Evolutionary conservation across 2,797 vertebrate genomes (phyloP), one percentile per base, ranked within the genome.

Genomic region (Mus minutoides): DNA sequence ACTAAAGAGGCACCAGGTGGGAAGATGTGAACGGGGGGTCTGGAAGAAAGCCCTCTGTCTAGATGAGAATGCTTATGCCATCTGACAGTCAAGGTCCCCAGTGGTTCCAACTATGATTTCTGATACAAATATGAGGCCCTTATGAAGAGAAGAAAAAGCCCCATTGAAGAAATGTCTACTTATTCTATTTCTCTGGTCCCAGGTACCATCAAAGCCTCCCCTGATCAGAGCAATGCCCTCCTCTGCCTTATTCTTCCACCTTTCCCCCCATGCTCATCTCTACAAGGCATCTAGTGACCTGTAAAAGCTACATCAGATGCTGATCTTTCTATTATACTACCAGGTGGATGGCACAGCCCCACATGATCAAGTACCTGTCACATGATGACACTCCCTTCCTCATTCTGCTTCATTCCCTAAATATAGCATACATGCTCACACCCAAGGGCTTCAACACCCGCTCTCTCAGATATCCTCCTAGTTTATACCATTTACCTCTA

Each of bases 381-480:
- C 31, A 40, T 58, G n/a, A 73, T 19, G 16, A 26, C 31, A 56
- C 31, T 3, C 4, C 1, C 34, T 49, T 16, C 13, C 40, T 84
- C 12, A 24, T 46, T 40, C 37, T 3, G 21, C 37, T 54, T 13
- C 8, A 3, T 37, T 46, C 7, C 80, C 24, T 46, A 17, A 43
- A n/a, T 52, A 29, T 0, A 12, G 2, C 6, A 64, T 8, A 14
- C 6, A 34, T 17, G 2, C 14, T 21, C 60, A 24, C 7, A 34
- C 64, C 10, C 52, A 1, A 40, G 60, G 34, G 58, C 34, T 54
- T 89, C 52, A 1, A 12, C 2, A 46, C 46, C 26, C 54, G 43
- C 8, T 62, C 62, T 69, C 43, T 12, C 34, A 69, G 56, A 87
- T 49, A 67, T 60, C 58, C 64, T 93, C 26, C 40, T 8, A n/a